Base-by-base conservation (phyloP, 1,140 invertebrate species). In the Contarinia nasturtii region DNA sequence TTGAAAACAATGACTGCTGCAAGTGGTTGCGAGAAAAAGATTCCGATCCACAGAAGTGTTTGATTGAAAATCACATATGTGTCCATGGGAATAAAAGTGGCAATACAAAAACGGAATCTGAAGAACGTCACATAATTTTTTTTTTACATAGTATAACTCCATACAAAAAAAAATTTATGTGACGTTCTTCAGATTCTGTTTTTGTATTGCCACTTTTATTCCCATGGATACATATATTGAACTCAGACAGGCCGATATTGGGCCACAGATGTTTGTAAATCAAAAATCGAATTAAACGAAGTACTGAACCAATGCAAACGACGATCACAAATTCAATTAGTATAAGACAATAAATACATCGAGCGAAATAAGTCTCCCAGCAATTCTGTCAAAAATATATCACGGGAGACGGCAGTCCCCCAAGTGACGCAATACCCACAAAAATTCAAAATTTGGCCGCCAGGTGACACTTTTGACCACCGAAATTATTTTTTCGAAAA, bases 41-140 rank as follows among this genome's bases (percentile, higher is more conserved):
- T 65, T 12, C 77, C 80, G 15, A 80, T 68, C 79, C 79, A 84
- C 51, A 82, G 72, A 44, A 84, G 58, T 5, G 72, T 73, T 56
- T 85, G 80, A 58, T 80, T 82, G 66, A 83, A 84, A 48, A 85
- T 76, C n/a, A 85, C n/a, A 84, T 63, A 0, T 79, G 82, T 57
- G 79, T 78, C 52, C 72, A 69, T 22, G 77, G 75, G 36, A 84
- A 77, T 58, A 81, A 72, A 64, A n/a, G n/a, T n/a, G n/a, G n/a
- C n/a, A n/a, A n/a, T n/a, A n/a, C n/a, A n/a, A n/a, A n/a, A n/a
- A n/a, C n/a, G n/a, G n/a, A n/a, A n/a, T n/a, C n/a, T n/a, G n/a
- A n/a, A n/a, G n/a, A n/a, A n/a, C n/a, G n/a, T n/a, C n/a, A n/a
- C n/a, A n/a, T n/a, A n/a, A n/a, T n/a, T n/a, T n/a, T n/a, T n/a